Evolutionary conservation across 1,140 invertebrate species (phyloP), one percentile per base, ranked within the genome.

Genomic region (Tetraneura akinire): DNA sequence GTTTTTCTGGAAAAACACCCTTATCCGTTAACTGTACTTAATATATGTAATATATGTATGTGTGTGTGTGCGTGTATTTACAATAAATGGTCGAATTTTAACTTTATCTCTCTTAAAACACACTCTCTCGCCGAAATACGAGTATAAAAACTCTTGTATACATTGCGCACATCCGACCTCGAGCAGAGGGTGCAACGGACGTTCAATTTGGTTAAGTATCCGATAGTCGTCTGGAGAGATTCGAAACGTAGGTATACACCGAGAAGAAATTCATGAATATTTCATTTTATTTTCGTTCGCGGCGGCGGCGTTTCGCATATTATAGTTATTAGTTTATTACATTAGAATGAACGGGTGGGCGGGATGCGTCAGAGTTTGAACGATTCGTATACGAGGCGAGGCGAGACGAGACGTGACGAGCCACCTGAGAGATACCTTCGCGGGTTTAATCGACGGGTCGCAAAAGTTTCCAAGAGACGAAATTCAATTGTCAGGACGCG

Each of bases 121-220:
- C 32, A 2, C 45, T 0, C 47, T 8, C 42, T 11, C 21, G 13
- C 45, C 45, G 11, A 47, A 16, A 45, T 16, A 68, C 8, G 18
- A 42, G 6, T 47, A 26, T 23, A 47, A 14, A 68, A 14, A 68
- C 66, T 26, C 1, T 0, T 42, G 13, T 68, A 14, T 37, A n/a
- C n/a, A n/a, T n/a, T n/a, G n/a, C 11, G 26, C 8, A 32, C 32
- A 21, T 55, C 5, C 29, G n/a, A 23, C 23, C 14, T n/a, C n/a
- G n/a, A n/a, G n/a, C n/a, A n/a, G n/a, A 10, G 57, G 21, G 21
- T 21, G 23, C 53, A n/a, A 51, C 23, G 49, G 18, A 37, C 21
- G 51, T 57, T 76, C 53, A 76, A 76, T 76, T 76, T 42, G 51
- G 73, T 55, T 76, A 60, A 76, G 73, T 76, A 57, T 8, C 45